Evolutionary conservation across 2,888 invertebrate species (phyloP).

Genomic region (Panzeria rudis): DNA sequence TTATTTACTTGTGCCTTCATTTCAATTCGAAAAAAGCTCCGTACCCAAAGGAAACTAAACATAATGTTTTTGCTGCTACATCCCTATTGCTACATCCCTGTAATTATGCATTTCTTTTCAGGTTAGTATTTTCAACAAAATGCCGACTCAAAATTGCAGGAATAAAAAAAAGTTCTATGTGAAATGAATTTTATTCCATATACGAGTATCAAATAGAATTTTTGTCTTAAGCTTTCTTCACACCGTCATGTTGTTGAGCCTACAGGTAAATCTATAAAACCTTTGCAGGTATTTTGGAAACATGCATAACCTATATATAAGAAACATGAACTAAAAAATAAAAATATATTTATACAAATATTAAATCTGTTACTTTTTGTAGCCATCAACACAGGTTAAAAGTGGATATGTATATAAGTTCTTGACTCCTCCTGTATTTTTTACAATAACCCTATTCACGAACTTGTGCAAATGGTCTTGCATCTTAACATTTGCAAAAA

Average conservation of each 20-base stretch:
- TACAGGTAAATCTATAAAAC: slow-evolving; percentile 48
- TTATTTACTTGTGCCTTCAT: too few relatives aligned
- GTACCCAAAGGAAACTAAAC: neutral
- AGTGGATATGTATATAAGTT: too few relatives aligned
- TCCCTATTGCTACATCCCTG: neutral
- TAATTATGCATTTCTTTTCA: neutral
- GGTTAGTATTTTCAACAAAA: slow-evolving; percentile 33
- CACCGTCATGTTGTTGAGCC: slow-evolving; percentile 56
- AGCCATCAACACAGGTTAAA: neutral
- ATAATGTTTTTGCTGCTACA: too few relatives aligned
- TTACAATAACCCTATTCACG: too few relatives aligned
- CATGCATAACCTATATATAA: neutral
- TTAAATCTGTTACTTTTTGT: neutral
- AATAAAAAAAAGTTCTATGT: slow-evolving; percentile 5
- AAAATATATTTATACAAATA: neutral
- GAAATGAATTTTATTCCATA: slow-evolving; percentile 19
- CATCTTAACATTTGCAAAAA: too few relatives aligned
- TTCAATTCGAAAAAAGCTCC: neutral
- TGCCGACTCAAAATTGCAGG: slow-evolving; percentile 24
- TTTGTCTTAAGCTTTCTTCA: slow-evolving; percentile 49
- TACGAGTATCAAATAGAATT: slow-evolving; percentile 48
- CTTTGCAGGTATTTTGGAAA: slow-evolving; percentile 2
- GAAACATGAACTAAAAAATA: neutral
- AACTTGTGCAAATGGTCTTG: too few relatives aligned
- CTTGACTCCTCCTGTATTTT: too few relatives aligned